A percentile compares a stretch with the other conserved stretches of the same genome.
These are phyloP conservation scores for Oryzaephilus surinamensis DNA, from an alignment of 1,140 invertebrate genomes.

Conservation along the genomic window DNA sequence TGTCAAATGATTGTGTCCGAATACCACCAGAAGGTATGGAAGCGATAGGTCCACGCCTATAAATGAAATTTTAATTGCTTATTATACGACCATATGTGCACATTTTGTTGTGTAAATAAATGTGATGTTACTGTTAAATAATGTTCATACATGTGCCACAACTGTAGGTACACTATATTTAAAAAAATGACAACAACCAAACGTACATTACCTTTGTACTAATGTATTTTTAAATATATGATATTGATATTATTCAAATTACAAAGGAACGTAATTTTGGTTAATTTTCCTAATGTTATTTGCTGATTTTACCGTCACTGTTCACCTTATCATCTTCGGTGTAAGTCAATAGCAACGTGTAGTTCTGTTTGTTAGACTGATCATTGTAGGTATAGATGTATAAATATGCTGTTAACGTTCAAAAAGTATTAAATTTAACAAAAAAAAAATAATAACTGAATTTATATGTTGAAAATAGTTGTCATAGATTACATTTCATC, in stretches of 20 bases:
- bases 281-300: slow-evolving; percentile 6
- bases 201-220: neutral
- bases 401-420: slow-evolving; percentile 10
- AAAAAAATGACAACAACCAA: slow-evolving; percentile 6
- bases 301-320: slow-evolving; percentile 7
- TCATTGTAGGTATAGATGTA: slow-evolving; percentile 14
- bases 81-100: neutral
- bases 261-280: slow-evolving; percentile 5
- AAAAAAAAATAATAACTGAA: slow-evolving; percentile 7
- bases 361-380: slow-evolving; percentile 19
- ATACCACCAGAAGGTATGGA: slow-evolving; percentile 49
- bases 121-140: slow-evolving; percentile 14
- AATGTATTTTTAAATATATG: slow-evolving; percentile 5
- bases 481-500: slow-evolving; percentile 6
- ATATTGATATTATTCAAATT: neutral
- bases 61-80: slow-evolving; percentile 6
- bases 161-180: slow-evolving; percentile 6
- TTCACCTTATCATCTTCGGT: slow-evolving; percentile 13
- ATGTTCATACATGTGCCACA: slow-evolving; percentile 8
- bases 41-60: slow-evolving; percentile 26
- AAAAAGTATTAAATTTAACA: no score
- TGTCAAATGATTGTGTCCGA: slow-evolving; percentile 42
- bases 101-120: slow-evolving; percentile 13
- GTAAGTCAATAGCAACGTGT: slow-evolving; percentile 14
- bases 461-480: slow-evolving; percentile 9